Evolutionary conservation across 2,113 vertebrate species (phyloP).

Genomic region (Callaeas wilsoni): DNA sequence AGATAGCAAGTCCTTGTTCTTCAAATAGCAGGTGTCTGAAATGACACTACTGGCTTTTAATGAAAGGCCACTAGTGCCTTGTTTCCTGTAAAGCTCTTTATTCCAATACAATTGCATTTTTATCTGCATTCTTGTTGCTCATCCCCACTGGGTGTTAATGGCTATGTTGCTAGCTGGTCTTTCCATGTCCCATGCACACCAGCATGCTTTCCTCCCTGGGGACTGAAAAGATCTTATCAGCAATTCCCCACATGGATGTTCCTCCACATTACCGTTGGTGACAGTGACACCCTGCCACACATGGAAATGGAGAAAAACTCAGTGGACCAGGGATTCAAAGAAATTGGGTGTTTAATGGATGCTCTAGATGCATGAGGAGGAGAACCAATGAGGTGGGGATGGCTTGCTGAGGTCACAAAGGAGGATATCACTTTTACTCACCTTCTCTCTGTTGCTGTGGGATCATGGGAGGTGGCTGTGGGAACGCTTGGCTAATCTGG

Average conservation of each 20-base stretch:
- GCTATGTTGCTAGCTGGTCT: background rate
- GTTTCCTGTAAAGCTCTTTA: background rate
- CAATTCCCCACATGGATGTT: background rate
- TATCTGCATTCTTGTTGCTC: background rate
- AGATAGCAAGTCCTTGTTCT: background rate
- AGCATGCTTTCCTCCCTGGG: background rate
- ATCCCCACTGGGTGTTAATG: background rate
- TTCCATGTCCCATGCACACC: background rate
- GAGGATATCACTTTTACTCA: constrained; percentile 63
- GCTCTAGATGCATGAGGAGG: background rate
- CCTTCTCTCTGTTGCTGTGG: constrained; percentile 99
- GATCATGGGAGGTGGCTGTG: constrained; percentile 97
- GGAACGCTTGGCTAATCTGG: constrained; percentile 98
- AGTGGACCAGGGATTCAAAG: background rate
- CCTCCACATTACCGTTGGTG: background rate
- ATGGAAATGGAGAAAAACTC: background rate
- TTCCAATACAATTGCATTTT: background rate
- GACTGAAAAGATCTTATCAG: background rate
- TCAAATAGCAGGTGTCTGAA: background rate
- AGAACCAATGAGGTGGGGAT: background rate
- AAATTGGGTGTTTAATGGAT: background rate
- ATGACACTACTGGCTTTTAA: background rate
- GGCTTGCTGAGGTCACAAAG: background rate
- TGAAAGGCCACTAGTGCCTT: background rate
- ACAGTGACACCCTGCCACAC: fast-evolving